Percentiles rank a stretch among this genome's conserved stretches.
phyloP scores from a whole-genome alignment of 2,797 vertebrate species.

The Siniperca undulata region DNA sequence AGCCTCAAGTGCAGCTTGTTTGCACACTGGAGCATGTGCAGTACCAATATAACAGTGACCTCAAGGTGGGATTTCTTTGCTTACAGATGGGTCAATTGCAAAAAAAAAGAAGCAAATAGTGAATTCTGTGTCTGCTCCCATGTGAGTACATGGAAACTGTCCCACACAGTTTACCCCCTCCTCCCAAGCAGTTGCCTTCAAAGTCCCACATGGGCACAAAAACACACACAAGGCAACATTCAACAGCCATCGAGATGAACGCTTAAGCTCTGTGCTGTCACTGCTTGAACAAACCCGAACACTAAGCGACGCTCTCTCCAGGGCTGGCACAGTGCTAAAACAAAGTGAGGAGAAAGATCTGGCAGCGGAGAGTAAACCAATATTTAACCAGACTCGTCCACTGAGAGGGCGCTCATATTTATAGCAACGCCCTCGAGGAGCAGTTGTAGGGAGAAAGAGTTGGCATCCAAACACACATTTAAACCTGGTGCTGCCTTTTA shows the following conservation, averaged over 20 bases:
- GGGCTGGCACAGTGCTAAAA: slow-evolving; percentile 36
- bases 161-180: not conserved
- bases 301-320: slow-evolving; percentile 17
- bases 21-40: not conserved
- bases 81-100: not conserved
- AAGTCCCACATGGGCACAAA: slow-evolving; percentile 20
- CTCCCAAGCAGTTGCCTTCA: slow-evolving; percentile 8
- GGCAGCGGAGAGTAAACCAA: slow-evolving; percentile 45
- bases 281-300: slow-evolving; percentile 7
- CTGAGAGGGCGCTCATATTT: slow-evolving; percentile 45
- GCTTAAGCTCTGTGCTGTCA: slow-evolving; percentile 18
- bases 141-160: not conserved
- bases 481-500: slow-evolving; percentile 11
- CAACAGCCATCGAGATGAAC: not conserved
- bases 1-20: not conserved
- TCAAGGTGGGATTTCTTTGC: not conserved
- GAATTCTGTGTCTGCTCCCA: not conserved
- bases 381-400: slow-evolving; percentile 49
- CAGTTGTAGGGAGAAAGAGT: slow-evolving; percentile 26
- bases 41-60: not conserved
- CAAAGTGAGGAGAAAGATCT: slow-evolving; percentile 61
- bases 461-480: slow-evolving; percentile 32
- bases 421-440: slow-evolving; percentile 40
- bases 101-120: slow-evolving; percentile 1
- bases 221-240: slow-evolving; percentile 13